Evolutionary conservation across 2,888 invertebrate species (phyloP).

Genomic region (Thysanoteuthis rhombus): DNA sequence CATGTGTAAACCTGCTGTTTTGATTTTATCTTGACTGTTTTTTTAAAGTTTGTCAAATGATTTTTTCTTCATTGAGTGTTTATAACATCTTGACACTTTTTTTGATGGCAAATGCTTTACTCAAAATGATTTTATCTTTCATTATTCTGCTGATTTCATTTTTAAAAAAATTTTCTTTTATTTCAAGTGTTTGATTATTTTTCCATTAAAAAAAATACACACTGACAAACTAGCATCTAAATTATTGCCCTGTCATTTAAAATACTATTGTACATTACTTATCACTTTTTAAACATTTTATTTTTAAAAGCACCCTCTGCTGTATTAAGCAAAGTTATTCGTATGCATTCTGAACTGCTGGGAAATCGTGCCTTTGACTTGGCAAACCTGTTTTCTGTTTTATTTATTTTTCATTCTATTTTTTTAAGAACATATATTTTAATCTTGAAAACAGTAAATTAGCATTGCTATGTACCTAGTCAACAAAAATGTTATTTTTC

Average conservation of each 20-base stretch:
- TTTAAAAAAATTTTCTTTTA: no score
- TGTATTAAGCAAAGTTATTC: no score
- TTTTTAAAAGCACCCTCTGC: background rate
- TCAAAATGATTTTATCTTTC: no score
- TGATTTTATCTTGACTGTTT: background rate
- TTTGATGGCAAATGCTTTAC: no score
- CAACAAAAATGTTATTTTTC: background rate
- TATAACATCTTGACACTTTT: background rate
- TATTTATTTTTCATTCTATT: background rate
- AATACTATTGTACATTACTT: background rate
- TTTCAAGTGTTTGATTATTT: no score
- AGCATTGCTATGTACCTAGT: no score
- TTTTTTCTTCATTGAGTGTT: background rate
- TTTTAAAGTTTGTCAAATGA: background rate
- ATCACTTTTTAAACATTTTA: background rate
- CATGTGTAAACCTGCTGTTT: background rate
- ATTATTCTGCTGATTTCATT: no score
- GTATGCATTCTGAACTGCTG: background rate
- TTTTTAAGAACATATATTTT: background rate
- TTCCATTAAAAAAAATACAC: background rate
- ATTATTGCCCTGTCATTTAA: background rate
- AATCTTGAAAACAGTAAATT: background rate
- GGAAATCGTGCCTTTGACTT: background rate
- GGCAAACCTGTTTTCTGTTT: background rate
- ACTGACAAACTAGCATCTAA: background rate